A percentile compares a stretch with the other conserved stretches of the same genome.
Conservation (phyloP, 2,888 invertebrate genomes). For the Helleia helle region DNA sequence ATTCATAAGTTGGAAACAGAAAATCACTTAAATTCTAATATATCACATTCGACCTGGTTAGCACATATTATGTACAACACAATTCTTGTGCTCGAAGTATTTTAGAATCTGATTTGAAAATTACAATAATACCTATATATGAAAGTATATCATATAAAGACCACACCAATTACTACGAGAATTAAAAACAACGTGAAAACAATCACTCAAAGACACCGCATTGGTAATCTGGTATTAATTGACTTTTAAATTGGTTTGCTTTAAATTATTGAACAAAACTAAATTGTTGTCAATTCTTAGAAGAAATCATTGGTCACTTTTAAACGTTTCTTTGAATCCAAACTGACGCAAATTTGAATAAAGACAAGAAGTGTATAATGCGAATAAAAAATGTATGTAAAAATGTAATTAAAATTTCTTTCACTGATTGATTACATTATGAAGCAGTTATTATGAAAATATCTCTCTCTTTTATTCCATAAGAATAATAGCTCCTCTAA, state of each 20-base stretch:
- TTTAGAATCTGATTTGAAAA: constrained; percentile 53
- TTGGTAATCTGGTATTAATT: not conserved
- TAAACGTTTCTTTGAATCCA: too few species aligned
- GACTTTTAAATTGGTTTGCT: not conserved
- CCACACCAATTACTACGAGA: constrained; percentile 71
- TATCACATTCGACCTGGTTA: constrained; percentile 69
- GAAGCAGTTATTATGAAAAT: too few species aligned
- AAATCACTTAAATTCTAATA: constrained; percentile 56
- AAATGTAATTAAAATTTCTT: too few species aligned
- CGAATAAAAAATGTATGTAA: too few species aligned
- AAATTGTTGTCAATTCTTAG: too few species aligned
- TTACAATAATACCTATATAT: constrained; percentile 56
- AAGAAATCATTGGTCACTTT: too few species aligned
- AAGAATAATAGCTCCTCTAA: too few species aligned
- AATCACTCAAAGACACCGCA: constrained; percentile 51
- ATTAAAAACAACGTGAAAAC: constrained; percentile 35
- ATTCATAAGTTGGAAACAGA: constrained; percentile 19
- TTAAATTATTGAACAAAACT: too few species aligned
- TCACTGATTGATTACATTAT: too few species aligned
- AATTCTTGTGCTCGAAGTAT: constrained; percentile 54
- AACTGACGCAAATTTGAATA: too few species aligned
- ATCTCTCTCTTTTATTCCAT: too few species aligned
- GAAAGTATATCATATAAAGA: constrained; percentile 63
- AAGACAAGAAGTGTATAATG: too few species aligned
- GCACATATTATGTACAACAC: constrained; percentile 58